phyloP scores from a whole-genome alignment of 2,113 vertebrate species.

The Tetrao urogallus region DNA sequence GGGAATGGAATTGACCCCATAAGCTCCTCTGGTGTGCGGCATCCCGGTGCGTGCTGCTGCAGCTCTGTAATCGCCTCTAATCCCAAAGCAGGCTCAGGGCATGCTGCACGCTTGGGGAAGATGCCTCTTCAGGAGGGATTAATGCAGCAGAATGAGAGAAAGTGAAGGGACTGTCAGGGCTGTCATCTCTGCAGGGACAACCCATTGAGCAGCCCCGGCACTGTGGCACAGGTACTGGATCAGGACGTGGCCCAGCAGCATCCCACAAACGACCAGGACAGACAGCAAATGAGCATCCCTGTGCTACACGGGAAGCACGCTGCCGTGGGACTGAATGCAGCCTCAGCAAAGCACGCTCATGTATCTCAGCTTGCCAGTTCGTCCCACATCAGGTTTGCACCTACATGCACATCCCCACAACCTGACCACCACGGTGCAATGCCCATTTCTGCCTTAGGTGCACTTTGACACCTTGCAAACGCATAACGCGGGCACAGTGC shows the following conservation, averaged over 20 bases:
- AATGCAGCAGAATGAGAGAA: neutral
- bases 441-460: neutral
- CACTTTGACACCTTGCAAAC: neutral
- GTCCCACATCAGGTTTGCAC: accelerated
- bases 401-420: accelerated
- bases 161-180: neutral
- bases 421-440: accelerated
- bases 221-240: accelerated
- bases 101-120: accelerated
- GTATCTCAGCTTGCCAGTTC: accelerated
- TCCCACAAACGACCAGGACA: neutral
- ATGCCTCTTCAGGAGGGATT: neutral
- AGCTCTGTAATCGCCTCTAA: constrained; percentile 29
- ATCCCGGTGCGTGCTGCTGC: neutral
- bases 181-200: accelerated
- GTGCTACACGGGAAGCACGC: accelerated
- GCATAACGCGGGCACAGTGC: neutral
- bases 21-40: neutral
- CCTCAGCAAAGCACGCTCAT: accelerated
- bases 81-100: constrained; percentile 20
- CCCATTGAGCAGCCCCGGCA: neutral
- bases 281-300: neutral
- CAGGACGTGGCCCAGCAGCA: neutral
- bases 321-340: accelerated
- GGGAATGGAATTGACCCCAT: neutral